These are phyloP conservation scores for Tetramorium simillimum DNA, from an alignment of 1,140 invertebrate genomes.

Conservation along the genomic window DNA sequence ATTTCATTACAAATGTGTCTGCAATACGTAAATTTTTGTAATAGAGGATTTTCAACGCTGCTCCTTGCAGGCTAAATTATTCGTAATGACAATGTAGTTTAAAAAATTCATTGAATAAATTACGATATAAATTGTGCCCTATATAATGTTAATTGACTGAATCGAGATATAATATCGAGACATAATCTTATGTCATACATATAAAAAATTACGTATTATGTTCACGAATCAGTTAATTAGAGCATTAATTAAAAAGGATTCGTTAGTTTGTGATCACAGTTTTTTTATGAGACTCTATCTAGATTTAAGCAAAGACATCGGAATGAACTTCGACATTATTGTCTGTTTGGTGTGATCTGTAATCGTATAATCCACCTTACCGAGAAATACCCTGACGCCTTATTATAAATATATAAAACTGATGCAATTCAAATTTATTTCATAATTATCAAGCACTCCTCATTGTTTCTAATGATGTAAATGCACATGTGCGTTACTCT, in stretches of 20 bases:
- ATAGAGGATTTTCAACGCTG: not conserved
- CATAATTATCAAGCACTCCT: constrained; percentile 38
- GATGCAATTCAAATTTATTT: constrained; percentile 38
- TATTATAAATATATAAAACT: constrained; percentile 43
- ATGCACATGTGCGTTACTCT: not conserved
- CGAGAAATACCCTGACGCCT: not conserved
- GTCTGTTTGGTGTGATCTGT: constrained; percentile 60
- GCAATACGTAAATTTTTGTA: not conserved
- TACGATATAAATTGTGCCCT: constrained; percentile 68
- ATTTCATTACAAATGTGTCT: not conserved
- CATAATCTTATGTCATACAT: not conserved
- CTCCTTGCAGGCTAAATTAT: not conserved
- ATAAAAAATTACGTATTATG: not conserved
- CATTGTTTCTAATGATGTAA: not conserved
- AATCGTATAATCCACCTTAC: constrained; percentile 3
- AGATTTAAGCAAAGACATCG: constrained; percentile 37
- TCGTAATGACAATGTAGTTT: not conserved
- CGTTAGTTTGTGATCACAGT: not conserved
- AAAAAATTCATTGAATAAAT: constrained; percentile 37
- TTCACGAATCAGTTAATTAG: not conserved
- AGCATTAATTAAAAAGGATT: constrained; percentile 2
- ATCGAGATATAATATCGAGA: too few species aligned
- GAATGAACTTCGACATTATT: constrained; percentile 64
- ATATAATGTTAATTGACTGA: constrained; percentile 65
- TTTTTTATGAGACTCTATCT: constrained; percentile 22